These are phyloP conservation scores for Plecturocebus donacophilus DNA, from an alignment of 2,113 vertebrate genomes.

Conservation along the genomic window DNA sequence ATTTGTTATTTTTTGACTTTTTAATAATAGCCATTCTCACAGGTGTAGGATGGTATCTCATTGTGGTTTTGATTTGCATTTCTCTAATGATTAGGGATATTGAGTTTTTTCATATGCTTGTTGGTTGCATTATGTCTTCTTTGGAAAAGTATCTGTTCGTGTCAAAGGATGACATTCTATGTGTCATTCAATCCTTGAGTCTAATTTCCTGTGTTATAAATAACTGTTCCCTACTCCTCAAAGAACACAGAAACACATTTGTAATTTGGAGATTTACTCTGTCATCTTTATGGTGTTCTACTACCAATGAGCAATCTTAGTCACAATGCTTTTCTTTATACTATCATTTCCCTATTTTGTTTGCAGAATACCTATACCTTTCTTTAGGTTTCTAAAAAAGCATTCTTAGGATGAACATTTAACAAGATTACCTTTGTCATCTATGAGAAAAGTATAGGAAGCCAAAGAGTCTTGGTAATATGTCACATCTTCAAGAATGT, in stretches of 20 bases:
- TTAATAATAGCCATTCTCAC: no score
- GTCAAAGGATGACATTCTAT: neutral
- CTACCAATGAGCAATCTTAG: neutral
- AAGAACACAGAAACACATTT: neutral
- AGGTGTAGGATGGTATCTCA: no score
- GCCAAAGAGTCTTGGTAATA: slow-evolving; percentile 98
- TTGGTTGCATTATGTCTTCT: no score
- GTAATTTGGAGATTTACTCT: neutral
- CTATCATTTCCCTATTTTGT: neutral
- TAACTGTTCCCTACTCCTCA: neutral
- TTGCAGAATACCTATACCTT: neutral
- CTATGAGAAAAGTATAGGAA: slow-evolving; percentile 98
- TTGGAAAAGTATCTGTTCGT: no score
- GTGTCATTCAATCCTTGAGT: neutral
- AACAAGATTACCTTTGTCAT: slow-evolving; percentile 94
- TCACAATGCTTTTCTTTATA: neutral
- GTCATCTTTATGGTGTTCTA: neutral
- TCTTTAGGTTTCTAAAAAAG: neutral
- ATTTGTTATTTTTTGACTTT: no score
- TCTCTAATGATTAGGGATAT: no score
- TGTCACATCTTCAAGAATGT: slow-evolving; percentile 98
- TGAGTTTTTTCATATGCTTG: no score
- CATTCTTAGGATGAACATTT: neutral
- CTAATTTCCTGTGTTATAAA: neutral
- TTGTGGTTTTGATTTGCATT: no score